Conservation (phyloP, 1,140 invertebrate genomes). For the Anoplophora glabripennis region DNA sequence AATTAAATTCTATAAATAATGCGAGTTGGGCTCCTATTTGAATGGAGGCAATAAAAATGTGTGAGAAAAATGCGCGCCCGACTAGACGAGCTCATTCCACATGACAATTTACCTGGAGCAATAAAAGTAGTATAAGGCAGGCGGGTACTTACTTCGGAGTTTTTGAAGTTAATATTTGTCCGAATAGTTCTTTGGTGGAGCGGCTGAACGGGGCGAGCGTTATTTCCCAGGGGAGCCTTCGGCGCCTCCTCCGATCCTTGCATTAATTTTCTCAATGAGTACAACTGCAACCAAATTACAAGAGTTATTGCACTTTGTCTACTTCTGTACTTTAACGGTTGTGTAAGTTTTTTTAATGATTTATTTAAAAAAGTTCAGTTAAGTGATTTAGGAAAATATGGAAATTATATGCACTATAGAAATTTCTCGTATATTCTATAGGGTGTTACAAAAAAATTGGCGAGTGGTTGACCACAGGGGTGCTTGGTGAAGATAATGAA, state of each 20-base stretch:
- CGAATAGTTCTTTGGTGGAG: constrained; percentile 88
- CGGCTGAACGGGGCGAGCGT: constrained; percentile 85
- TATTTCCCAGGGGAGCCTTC: constrained; percentile 90
- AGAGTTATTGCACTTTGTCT: no score
- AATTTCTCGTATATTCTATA: no score
- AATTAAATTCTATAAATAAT: background rate
- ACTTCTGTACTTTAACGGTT: no score
- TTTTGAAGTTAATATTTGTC: constrained; percentile 91
- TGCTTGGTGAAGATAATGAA: no score
- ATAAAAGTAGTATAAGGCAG: constrained; percentile 18
- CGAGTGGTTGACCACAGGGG: no score
- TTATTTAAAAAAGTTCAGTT: no score
- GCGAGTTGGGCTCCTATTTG: constrained; percentile 8
- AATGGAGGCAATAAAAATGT: constrained; percentile 7
- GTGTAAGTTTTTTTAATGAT: no score
- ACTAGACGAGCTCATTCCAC: constrained; percentile 4
- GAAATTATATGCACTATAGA: no score
- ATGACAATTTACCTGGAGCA: constrained; percentile 12
- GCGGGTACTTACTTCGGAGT: constrained; percentile 33
- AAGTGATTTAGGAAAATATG: no score
- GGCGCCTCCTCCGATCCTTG: constrained; percentile 79
- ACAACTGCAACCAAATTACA: constrained; percentile 61
- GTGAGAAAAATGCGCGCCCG: constrained; percentile 1
- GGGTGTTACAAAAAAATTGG: no score
- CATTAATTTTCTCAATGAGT: constrained; percentile 80